phyloP scores from a whole-genome alignment of 2,797 vertebrate species.

The Sibirionetta formosa region DNA sequence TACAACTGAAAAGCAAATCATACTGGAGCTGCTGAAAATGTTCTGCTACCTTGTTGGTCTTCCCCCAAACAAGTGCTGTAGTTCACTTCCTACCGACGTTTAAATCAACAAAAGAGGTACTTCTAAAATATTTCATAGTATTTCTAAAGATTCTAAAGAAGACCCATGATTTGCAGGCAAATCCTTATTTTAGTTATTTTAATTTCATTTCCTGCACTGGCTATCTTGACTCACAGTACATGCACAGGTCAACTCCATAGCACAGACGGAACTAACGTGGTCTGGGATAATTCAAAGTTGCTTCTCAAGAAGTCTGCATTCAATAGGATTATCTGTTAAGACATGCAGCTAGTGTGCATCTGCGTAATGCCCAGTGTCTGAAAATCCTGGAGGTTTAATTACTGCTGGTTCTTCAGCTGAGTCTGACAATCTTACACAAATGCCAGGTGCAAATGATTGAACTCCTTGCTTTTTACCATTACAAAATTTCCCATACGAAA shows the following conservation, averaged over 20 bases:
- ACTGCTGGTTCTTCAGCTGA: not conserved
- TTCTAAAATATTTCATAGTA: not conserved
- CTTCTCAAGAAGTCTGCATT: not conserved
- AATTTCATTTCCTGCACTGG: not conserved
- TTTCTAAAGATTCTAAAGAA: not conserved
- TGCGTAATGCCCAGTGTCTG: rapidly evolving
- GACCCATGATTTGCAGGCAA: not conserved
- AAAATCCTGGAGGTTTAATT: not conserved
- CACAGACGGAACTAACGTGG: rapidly evolving
- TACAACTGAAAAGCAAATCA: not conserved
- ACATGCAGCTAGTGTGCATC: rapidly evolving
- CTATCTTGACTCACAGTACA: not conserved
- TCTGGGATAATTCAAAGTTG: not conserved
- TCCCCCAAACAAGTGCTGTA: not conserved
- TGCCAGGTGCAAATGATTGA: not conserved
- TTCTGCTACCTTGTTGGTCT: not conserved
- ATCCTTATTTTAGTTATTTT: not conserved
- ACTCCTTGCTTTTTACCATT: not conserved
- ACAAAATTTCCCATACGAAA: not conserved
- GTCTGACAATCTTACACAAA: not conserved
- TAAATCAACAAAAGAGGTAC: not conserved
- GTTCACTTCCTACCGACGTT: not conserved
- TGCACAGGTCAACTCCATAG: not conserved
- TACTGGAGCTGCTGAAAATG: not conserved
- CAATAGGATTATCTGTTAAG: rapidly evolving